Base-by-base conservation (phyloP, 2,797 vertebrate species). In the Heteromormyrus szaboi region DNA sequence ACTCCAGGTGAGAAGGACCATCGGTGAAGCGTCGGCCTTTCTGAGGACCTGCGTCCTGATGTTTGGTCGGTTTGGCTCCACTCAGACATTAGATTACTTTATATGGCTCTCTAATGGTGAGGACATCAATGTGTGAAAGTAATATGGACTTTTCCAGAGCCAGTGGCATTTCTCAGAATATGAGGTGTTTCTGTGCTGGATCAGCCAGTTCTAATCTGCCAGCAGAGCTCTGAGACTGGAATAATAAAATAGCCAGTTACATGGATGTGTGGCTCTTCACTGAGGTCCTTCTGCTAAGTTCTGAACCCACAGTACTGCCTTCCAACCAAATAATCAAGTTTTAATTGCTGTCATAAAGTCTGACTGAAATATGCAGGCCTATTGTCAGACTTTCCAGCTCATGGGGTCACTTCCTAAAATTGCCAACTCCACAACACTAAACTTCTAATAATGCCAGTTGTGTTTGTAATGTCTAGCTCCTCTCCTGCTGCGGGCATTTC, bases 1-100 rank as follows among this genome's bases (percentile, higher is more conserved):
- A 99, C 83, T 89, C 93, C 92, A 97, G 97, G 97, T 99, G 88
- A 90, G 95, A 93, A 17, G 81, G 48, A 76, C 7, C 50, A 5
- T n/a, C 48, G 29, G n/a, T 17, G 22, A 79, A 9, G 17, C 1
- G 12, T 19, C 33, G 4, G 37, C 72, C 37, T 76, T 44, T 37
- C 33, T 76, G 33, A 76, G 37, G 68, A 79, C 12, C 65, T 37
- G 59, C 0, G 3, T 29, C 9, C 72, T 46, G 72, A 44, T 68
- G 62, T 14, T 68, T 68, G 25, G 25, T 33, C 11, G 4, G 79
- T 48, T 44, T 79, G 72, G 37, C 17, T 19, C 33, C 41, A 17
- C 17, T 44, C 17, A 79, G 72, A 79, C 2, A 8, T n/a, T 79
- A 9, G 5, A 79, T 46, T n/a, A 44, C 37, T 79, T 44, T n/a